phyloP scores from a whole-genome alignment of 2,888 invertebrate genomes.

The Andrena trimmerana region DNA sequence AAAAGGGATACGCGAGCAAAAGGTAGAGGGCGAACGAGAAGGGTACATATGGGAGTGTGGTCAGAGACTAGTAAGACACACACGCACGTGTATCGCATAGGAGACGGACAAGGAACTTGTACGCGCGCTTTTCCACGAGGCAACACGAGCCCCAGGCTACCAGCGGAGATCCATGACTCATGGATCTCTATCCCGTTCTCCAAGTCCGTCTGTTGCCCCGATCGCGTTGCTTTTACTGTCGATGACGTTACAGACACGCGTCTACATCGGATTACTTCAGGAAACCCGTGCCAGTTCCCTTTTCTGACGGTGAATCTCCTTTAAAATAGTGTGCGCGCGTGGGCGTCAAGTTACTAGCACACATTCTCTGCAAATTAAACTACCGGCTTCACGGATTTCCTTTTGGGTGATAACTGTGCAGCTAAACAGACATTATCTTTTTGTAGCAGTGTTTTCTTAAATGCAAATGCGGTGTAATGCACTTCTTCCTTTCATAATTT shows the following conservation, averaged over 20 bases:
- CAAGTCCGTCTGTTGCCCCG: slow-evolving; percentile 32
- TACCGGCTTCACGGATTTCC: not conserved
- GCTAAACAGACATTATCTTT: not conserved
- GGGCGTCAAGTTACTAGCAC: not conserved
- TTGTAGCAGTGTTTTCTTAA: not conserved
- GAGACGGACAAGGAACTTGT: slow-evolving; percentile 20
- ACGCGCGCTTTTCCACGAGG: slow-evolving; percentile 46
- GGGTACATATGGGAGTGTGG: not conserved
- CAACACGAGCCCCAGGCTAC: slow-evolving; percentile 28
- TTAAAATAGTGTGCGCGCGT: not conserved
- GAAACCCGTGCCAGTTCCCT: slow-evolving; percentile 23
- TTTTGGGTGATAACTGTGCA: no score
- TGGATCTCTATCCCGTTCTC: slow-evolving; percentile 52
- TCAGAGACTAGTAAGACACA: slow-evolving; percentile 9
- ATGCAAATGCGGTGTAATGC: not conserved
- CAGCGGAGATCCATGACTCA: slow-evolving; percentile 58
- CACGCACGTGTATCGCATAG: not conserved
- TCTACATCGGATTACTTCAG: slow-evolving; percentile 28
- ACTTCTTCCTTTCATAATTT: not conserved
- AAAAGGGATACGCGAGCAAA: not conserved
- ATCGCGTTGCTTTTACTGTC: slow-evolving; percentile 35
- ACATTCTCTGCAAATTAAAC: not conserved
- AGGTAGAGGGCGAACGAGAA: not conserved
- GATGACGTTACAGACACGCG: slow-evolving; percentile 36
- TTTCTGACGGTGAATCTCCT: slow-evolving; percentile 33